Percentiles rank a stretch among this genome's conserved stretches.
Evolutionary conservation across 2,888 invertebrate genomes (phyloP).

Genomic region (Sialis lutaria): DNA sequence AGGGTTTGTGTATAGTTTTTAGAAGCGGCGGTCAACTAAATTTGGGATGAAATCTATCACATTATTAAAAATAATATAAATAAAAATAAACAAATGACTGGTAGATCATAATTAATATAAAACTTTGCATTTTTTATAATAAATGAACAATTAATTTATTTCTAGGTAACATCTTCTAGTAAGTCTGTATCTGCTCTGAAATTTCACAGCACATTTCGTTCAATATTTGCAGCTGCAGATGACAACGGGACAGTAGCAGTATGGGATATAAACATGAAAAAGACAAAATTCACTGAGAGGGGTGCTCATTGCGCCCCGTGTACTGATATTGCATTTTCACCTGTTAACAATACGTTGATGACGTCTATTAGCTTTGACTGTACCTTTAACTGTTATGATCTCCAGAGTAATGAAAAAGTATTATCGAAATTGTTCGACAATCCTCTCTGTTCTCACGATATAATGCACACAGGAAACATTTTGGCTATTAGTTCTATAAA

Average conservation of each 20-base stretch:
- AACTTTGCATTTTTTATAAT: neutral
- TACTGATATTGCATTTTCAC: slow-evolving; percentile 36
- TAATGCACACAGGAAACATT: slow-evolving; percentile 27
- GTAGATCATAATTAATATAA: too few relatives aligned
- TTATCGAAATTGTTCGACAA: slow-evolving; percentile 26
- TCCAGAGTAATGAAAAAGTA: slow-evolving; percentile 29
- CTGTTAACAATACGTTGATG: slow-evolving; percentile 34
- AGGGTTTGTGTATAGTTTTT: too few relatives aligned
- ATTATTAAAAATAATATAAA: neutral
- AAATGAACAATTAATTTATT: neutral
- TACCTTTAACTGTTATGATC: slow-evolving; percentile 36
- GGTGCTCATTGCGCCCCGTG: slow-evolving; percentile 37
- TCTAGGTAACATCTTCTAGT: slow-evolving; percentile 16
- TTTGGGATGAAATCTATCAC: too few relatives aligned
- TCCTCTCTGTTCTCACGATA: slow-evolving; percentile 26
- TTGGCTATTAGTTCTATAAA: slow-evolving; percentile 36
- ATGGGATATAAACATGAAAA: slow-evolving; percentile 28
- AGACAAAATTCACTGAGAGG: slow-evolving; percentile 29
- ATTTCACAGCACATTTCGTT: slow-evolving; percentile 30
- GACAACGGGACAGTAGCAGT: slow-evolving; percentile 31
- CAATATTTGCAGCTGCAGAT: slow-evolving; percentile 30
- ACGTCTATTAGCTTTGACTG: slow-evolving; percentile 37
- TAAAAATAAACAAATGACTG: neutral
- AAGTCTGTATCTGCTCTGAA: slow-evolving; percentile 30
- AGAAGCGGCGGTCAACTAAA: too few relatives aligned